A percentile compares a stretch with the other conserved stretches of the same genome.
phyloP scores from a whole-genome alignment of 2,113 vertebrate species.

The Oxyura jamaicensis region DNA sequence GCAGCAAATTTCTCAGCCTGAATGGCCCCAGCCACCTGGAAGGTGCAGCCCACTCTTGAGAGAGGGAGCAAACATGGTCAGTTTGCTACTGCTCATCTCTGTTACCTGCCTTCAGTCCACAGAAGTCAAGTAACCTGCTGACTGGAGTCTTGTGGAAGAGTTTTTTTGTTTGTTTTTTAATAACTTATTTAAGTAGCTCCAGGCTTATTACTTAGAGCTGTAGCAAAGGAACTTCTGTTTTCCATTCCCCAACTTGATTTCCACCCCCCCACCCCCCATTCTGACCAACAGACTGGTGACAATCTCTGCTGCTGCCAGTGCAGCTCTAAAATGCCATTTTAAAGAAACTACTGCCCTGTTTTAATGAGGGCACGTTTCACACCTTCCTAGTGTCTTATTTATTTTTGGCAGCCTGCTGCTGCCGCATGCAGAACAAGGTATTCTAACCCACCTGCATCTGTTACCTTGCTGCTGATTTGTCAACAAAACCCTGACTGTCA shows the following conservation, averaged over 20 bases:
- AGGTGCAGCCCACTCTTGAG: background rate
- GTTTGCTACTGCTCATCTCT: background rate
- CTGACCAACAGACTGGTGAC: background rate
- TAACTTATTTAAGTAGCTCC: background rate
- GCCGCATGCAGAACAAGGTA: background rate
- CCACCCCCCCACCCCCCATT: rapidly evolving
- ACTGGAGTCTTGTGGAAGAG: background rate
- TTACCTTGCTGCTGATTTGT: slow-evolving; percentile 47
- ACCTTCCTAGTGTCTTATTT: background rate
- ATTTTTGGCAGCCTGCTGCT: background rate
- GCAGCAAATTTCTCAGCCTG: background rate
- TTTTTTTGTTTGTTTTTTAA: background rate
- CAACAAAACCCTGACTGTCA: slow-evolving; percentile 37
- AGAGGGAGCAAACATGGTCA: background rate
- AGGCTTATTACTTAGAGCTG: background rate
- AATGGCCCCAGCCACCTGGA: background rate
- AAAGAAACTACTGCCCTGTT: background rate
- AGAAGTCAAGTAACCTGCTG: background rate
- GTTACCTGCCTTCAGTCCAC: background rate
- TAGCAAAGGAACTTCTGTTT: background rate
- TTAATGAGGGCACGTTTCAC: background rate
- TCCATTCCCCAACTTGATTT: background rate
- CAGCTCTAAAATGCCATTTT: background rate
- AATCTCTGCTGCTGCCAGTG: background rate
- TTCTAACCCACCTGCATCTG: slow-evolving; percentile 15